Evolutionary conservation across 1,140 invertebrate species (phyloP), one percentile per base, ranked within the genome.

Genomic region (Drosophila baimaii): DNA sequence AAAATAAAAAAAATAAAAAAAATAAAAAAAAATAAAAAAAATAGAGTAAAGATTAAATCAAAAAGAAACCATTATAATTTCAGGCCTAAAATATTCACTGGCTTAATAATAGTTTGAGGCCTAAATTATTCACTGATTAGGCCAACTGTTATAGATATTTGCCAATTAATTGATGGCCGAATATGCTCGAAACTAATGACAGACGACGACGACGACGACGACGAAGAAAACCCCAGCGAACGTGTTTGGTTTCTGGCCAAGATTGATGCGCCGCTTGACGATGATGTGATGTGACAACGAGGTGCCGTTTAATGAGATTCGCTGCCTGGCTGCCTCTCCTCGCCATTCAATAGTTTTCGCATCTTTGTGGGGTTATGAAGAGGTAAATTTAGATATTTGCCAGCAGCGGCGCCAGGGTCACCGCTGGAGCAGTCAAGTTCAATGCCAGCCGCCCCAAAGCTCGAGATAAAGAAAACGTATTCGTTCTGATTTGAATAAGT

Each of bases 401-500:
- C 21, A 58, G 41, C 35, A 23, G 62, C 69, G 47, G 13, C 49
- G 23, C 17, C 61, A 63, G 61, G 35, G 61, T 61, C 64, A 66
- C 2, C 55, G 74, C 23, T 37, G 57, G 44, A 61, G 33, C 59
- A 83, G 81, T 85, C 81, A 84, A 84, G 81, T 84, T 84, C 81
- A 84, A 84, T 84, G 81, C 68, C 81, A 84, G 57, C 17, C 17
- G 10, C 17, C 13, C 15, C 15, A 64, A 43, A 39, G 65, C 46
- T 25, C 55, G 33, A 69, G 55, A 44, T 21, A 62, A 58, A 23
- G 29, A 47, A 33, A 43, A 46, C 57, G 51, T n/a, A 27, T 65
- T 62, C 80, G 81, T 83, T 89, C 65, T 72, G 74, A 88, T 88
- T 88, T 88, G 70, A 84, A 88, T 88, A 89, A 73, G 75, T 88